These are phyloP conservation scores for Pandemis heparana DNA, from an alignment of 2,888 invertebrate genomes.

Conservation along the genomic window DNA sequence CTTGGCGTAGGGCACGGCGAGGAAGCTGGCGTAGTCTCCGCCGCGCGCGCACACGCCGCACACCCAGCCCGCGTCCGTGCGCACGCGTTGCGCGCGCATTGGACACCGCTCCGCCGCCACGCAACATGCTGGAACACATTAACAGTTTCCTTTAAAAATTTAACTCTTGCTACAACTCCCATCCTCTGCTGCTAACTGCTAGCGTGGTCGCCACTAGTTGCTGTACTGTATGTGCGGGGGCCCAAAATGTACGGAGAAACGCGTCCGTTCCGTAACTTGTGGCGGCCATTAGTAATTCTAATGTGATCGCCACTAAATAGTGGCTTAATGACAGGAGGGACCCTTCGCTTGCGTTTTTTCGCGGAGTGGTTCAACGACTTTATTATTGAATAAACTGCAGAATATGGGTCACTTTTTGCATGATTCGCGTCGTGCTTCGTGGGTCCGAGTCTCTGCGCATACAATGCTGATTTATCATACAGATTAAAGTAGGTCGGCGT, in stretches of 20 bases:
- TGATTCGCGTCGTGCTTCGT: not conserved
- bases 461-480: not conserved
- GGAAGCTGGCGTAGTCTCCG: slow-evolving; percentile 73
- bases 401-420: slow-evolving; percentile 19
- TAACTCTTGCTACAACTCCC: not conserved
- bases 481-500: slow-evolving; percentile 31
- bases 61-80: slow-evolving; percentile 63
- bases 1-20: slow-evolving; percentile 76
- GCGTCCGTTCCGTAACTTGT: too few species aligned
- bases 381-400: not conserved
- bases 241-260: too few species aligned
- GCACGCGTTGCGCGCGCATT: slow-evolving; percentile 54
- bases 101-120: slow-evolving; percentile 48
- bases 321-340: too few species aligned
- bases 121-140: slow-evolving; percentile 40
- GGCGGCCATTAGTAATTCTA: too few species aligned
- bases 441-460: not conserved
- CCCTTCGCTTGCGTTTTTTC: not conserved
- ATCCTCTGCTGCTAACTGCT: too few species aligned
- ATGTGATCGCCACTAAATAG: too few species aligned
- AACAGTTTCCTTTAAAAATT: not conserved
- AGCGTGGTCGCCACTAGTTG: too few species aligned
- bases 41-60: slow-evolving; percentile 61
- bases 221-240: too few species aligned
- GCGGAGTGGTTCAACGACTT: not conserved